A percentile compares a stretch with the other conserved stretches of the same genome.
These are phyloP conservation scores for Cyprinodon brontotheroides DNA, from an alignment of 2,113 vertebrate species.

Conservation along the genomic window DNA sequence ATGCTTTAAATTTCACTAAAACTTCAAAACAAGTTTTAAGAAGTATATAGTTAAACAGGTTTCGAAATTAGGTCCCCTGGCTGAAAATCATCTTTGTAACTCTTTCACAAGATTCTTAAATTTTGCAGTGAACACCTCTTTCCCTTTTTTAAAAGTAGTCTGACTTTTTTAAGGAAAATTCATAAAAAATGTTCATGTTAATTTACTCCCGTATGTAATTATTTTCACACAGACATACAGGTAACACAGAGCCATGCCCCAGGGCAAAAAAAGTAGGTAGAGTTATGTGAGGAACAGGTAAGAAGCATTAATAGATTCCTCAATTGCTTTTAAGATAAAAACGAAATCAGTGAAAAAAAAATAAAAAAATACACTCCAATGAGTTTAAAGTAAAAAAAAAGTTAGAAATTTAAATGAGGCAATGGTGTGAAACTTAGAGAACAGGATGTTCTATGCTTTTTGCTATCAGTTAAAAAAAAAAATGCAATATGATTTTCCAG, in stretches of 20 bases:
- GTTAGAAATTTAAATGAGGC: constrained; percentile 7
- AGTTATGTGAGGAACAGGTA: neutral
- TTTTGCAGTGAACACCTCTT: neutral
- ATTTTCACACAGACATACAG: neutral
- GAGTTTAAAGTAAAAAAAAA: neutral
- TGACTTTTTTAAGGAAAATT: neutral
- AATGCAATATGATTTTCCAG: constrained; percentile 2
- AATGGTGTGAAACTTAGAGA: constrained; percentile 3
- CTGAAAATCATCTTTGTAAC: neutral
- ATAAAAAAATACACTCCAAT: neutral
- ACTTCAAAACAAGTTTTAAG: neutral
- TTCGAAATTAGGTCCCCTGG: neutral
- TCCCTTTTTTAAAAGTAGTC: neutral
- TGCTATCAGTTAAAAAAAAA: constrained; percentile 7
- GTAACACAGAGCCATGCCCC: neutral
- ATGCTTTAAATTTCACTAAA: neutral
- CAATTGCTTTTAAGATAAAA: neutral
- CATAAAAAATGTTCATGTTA: neutral
- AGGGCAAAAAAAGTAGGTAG: neutral
- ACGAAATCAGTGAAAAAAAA: neutral
- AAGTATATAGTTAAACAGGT: neutral
- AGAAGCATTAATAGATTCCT: neutral
- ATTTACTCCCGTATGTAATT: neutral
- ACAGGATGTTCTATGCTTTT: neutral
- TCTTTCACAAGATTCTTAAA: neutral